Conservation (phyloP, 1,140 invertebrate genomes). For the Sarcophaga peregrina region DNA sequence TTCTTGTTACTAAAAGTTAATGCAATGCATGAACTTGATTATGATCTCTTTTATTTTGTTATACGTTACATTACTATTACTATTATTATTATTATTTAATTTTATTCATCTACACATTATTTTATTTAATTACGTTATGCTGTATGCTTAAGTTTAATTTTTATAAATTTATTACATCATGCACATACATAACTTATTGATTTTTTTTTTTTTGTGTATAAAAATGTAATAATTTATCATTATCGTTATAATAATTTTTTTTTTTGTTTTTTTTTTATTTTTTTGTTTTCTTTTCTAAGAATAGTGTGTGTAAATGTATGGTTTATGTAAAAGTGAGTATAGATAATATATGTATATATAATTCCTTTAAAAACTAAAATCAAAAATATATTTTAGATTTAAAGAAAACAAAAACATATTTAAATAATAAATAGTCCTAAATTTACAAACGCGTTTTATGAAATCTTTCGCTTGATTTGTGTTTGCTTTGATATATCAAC, state of each 20-base stretch:
- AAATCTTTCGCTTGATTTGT: not conserved
- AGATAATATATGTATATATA: not conserved
- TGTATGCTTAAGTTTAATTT: not conserved
- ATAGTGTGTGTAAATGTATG: not conserved
- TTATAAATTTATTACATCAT: constrained; percentile 39
- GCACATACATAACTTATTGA: not conserved
- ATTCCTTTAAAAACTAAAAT: not conserved
- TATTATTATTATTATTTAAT: not conserved
- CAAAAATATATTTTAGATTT: not conserved
- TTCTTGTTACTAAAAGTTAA: constrained; percentile 40
- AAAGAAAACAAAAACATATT: not conserved
- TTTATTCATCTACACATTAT: constrained; percentile 11
- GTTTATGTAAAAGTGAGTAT: constrained; percentile 6
- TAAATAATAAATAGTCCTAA: not conserved
- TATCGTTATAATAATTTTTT: not conserved
- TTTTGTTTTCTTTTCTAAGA: not conserved
- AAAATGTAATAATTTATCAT: constrained; percentile 19
- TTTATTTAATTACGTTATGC: not conserved
- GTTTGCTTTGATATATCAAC: not conserved
- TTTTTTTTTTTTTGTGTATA: constrained; percentile 6
- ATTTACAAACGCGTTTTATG: not conserved
- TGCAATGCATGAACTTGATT: constrained; percentile 23
- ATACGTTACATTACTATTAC: not conserved
- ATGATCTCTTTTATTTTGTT: constrained; percentile 15
- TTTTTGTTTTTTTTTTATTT: not conserved